Percentiles rank a stretch among this genome's conserved stretches.
These are phyloP conservation scores for Mongoloraphidia duomilia DNA, from an alignment of 2,888 invertebrate species.

Conservation along the genomic window DNA sequence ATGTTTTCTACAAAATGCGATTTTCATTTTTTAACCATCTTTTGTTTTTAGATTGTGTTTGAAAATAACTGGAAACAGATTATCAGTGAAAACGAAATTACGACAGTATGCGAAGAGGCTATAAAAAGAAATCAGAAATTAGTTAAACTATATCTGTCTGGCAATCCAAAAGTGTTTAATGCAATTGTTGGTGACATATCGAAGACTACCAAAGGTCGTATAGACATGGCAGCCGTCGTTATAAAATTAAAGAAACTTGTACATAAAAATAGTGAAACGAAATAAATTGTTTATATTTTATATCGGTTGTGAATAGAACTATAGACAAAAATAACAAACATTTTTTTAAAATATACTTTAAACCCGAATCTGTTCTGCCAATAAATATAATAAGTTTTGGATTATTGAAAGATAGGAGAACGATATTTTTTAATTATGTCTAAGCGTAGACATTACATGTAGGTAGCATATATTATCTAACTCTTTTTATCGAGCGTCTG, in stretches of 20 bases:
- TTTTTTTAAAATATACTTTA: too few species aligned
- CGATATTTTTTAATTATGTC: too few species aligned
- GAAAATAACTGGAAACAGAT: constrained; percentile 51
- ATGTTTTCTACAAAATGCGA: neutral
- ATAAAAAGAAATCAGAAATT: constrained; percentile 50
- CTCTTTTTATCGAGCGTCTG: too few species aligned
- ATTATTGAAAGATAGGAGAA: too few species aligned
- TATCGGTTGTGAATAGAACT: too few species aligned
- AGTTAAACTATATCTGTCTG: constrained; percentile 48
- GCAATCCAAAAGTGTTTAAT: constrained; percentile 54
- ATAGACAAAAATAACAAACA: too few species aligned
- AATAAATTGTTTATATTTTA: too few species aligned
- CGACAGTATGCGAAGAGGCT: constrained; percentile 42
- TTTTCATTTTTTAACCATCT: neutral
- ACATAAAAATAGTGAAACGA: constrained; percentile 23
- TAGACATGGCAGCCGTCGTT: constrained; percentile 50
- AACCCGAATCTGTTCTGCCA: too few species aligned
- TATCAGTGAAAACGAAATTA: constrained; percentile 41
- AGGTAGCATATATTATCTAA: too few species aligned
- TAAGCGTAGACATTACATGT: too few species aligned
- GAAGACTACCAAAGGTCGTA: constrained; percentile 42
- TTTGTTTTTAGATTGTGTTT: constrained; percentile 36
- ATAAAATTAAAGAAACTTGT: constrained; percentile 46
- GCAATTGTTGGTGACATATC: constrained; percentile 47
- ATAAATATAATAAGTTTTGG: too few species aligned